Base-by-base conservation (phyloP, 2,888 invertebrate species). In the Miltochrista miniata region DNA sequence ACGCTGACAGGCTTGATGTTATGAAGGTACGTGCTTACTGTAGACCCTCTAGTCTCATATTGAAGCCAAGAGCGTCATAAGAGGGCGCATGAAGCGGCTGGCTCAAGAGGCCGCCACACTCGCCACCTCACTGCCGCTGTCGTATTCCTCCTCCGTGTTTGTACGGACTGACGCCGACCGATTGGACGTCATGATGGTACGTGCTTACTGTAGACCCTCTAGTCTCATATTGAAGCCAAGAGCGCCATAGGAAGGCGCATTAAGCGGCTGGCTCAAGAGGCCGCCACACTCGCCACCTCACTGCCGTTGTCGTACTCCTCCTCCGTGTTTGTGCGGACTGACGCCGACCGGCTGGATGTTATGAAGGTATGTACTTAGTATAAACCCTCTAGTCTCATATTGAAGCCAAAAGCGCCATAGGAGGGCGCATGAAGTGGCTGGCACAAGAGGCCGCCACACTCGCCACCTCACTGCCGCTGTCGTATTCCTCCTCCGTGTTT, bases 51-150 rank as follows among this genome's bases (percentile, higher is more conserved):
- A 7, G 7, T 30, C 7, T 1, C n/a, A n/a, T n/a, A n/a, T n/a
- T n/a, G n/a, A n/a, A n/a, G n/a, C n/a, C 83, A 97, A 97, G 84
- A 95, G 95, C 59, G 96, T 96, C 69, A 96, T 97, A 71, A 94
- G 97, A 61, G 94, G 96, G 34, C 93, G 98, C 61, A 96, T 98
- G 70, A 97, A 98, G 85, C 94, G 98, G 14, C 93, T 98, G 48
- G 98, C 98, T 46, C 98, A 98, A 91, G 98, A 98, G 90, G 96
- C 98, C 39, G 98, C 98, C 58, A 98, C 98, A 30, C 93, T 98
- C 45, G 97, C 97, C 62, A 98, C 97, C 51, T 96, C 96, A 64
- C 93, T 98, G 73, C 98, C 98, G 59, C 93, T 98, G 51, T 98
- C 98, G 43, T 97, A 96, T 87, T 97, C 97, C 84, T 97, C 97